Conservation (phyloP, 2,888 invertebrate genomes). For the Drosophila putrida region DNA sequence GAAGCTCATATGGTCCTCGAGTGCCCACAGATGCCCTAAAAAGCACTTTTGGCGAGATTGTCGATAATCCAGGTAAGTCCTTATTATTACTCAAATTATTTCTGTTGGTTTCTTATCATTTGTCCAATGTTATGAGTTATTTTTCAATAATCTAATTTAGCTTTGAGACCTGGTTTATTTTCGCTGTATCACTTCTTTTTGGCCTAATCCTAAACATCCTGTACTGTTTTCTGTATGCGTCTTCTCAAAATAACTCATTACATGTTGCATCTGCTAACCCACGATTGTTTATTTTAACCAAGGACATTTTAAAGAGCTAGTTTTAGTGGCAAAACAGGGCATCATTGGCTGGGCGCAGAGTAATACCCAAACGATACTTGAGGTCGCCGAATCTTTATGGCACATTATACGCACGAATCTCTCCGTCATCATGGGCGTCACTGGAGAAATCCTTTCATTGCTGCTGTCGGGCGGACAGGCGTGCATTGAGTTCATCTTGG, state of each 20-base stretch:
- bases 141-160: slow-evolving; percentile 11
- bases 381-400: slow-evolving; percentile 95
- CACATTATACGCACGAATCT: slow-evolving; percentile 96
- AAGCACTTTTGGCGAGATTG: slow-evolving; percentile 90
- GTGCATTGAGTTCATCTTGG: slow-evolving; percentile 93
- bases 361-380: slow-evolving; percentile 95
- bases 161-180: slow-evolving; percentile 15
- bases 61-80: slow-evolving; percentile 90
- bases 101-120: slow-evolving; percentile 23
- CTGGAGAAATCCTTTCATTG: slow-evolving; percentile 94
- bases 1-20: slow-evolving; percentile 88
- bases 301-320: slow-evolving; percentile 86
- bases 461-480: slow-evolving; percentile 96
- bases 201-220: slow-evolving; percentile 43
- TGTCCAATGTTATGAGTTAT: slow-evolving; percentile 47
- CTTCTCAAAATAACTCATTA: slow-evolving; percentile 70
- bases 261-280: slow-evolving; percentile 83
- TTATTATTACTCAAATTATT: not conserved
- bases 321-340: slow-evolving; percentile 87
- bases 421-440: slow-evolving; percentile 92
- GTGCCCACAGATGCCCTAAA: slow-evolving; percentile 91
- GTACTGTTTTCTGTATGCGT: slow-evolving; percentile 51
- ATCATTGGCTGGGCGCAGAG: slow-evolving; percentile 94
- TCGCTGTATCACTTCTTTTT: slow-evolving; percentile 16
- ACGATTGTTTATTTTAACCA: slow-evolving; percentile 84